A percentile compares a stretch with the other conserved stretches of the same genome.
phyloP scores from a whole-genome alignment of 2,797 vertebrate species.

The Poecilia gillii region DNA sequence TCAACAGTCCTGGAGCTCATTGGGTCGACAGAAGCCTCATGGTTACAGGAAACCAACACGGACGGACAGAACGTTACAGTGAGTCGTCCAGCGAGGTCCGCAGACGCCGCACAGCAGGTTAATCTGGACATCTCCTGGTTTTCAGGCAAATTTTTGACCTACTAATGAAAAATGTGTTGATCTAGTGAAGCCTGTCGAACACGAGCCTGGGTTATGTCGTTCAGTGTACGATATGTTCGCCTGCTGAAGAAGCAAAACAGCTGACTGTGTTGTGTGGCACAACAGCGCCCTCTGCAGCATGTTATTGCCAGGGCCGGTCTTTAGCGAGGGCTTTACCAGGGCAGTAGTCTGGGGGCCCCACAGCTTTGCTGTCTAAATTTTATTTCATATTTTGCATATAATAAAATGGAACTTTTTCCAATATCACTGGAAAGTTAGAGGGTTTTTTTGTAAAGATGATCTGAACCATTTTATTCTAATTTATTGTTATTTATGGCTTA shows the following conservation, averaged over 20 bases:
- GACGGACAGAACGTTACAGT: neutral
- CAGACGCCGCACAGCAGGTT: neutral
- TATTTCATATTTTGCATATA: neutral
- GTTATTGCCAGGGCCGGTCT: neutral
- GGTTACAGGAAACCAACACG: slow-evolving; percentile 47
- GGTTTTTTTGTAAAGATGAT: neutral
- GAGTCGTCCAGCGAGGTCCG: neutral
- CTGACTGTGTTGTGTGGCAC: slow-evolving; percentile 24
- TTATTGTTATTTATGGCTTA: neutral
- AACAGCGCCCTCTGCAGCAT: slow-evolving; percentile 10
- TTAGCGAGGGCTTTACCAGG: neutral
- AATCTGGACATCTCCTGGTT: neutral
- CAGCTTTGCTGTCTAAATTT: neutral
- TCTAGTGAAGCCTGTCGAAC: neutral
- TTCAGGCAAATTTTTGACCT: neutral
- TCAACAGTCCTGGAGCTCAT: slow-evolving; percentile 47
- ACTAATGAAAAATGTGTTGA: neutral
- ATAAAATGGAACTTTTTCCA: neutral
- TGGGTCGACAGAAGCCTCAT: slow-evolving; percentile 38
- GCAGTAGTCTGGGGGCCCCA: neutral
- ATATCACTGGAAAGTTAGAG: neutral
- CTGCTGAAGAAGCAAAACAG: slow-evolving; percentile 2
- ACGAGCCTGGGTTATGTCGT: neutral
- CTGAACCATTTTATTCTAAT: neutral
- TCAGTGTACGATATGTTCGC: neutral